Evolutionary conservation across 2,888 invertebrate genomes (phyloP).

Genomic region (Lycocerus yunnanus): DNA sequence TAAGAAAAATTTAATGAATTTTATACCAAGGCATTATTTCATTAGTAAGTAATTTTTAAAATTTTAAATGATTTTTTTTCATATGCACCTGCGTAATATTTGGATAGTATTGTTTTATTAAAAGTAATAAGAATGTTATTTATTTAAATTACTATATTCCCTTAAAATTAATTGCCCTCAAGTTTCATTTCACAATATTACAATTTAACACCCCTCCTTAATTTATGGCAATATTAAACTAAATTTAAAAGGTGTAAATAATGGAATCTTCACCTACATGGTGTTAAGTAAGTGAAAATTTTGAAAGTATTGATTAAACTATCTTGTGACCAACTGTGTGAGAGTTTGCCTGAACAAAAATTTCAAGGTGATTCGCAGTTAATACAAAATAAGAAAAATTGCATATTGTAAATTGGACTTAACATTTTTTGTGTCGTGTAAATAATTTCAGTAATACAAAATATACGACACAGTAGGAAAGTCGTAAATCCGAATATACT

Average conservation of each 20-base stretch:
- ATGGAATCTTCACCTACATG: background rate
- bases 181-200: too few relatives aligned
- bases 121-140: too few relatives aligned
- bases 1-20: background rate
- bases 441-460: background rate
- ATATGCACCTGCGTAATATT: background rate
- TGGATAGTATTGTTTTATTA: background rate
- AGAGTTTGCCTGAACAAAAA: background rate
- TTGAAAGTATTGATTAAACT: background rate
- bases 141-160: too few relatives aligned
- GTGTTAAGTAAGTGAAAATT: background rate
- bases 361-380: background rate
- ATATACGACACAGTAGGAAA: background rate
- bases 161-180: too few relatives aligned
- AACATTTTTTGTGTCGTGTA: background rate
- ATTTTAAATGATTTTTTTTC: background rate
- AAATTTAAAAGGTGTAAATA: background rate
- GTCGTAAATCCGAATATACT: slow-evolving; percentile 16
- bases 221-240: background rate
- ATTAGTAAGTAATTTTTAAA: background rate
- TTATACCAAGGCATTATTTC: background rate
- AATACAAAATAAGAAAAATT: background rate
- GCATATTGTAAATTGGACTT: background rate
- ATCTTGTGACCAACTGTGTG: background rate
- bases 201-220: too few relatives aligned